Conservation (phyloP, 2,113 vertebrate genomes). For the Columbina picui region DNA sequence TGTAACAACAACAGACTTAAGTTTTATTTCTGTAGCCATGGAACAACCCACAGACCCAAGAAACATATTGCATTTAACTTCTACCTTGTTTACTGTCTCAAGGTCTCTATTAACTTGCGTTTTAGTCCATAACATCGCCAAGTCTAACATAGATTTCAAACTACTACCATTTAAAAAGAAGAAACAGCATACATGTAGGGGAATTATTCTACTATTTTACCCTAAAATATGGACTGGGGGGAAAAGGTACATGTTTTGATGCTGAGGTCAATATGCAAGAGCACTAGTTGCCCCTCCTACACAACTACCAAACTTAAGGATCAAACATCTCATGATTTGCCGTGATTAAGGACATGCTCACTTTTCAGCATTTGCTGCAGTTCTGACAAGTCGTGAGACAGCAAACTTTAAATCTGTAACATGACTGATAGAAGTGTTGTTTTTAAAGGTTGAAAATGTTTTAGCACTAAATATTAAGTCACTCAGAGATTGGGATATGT, state of each 20-base stretch:
- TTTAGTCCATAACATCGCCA: background rate
- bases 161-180: background rate
- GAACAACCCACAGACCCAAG: background rate
- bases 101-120: background rate
- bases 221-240: background rate
- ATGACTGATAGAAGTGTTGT: conserved; percentile 57
- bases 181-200: background rate
- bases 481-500: conserved; percentile 37
- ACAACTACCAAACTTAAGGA: background rate
- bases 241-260: background rate
- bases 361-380: conserved; percentile 34
- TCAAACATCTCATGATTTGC: background rate
- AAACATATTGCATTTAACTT: background rate
- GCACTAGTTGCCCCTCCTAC: background rate
- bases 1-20: background rate
- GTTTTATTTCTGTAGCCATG: background rate
- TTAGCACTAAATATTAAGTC: conserved; percentile 60
- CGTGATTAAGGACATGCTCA: background rate
- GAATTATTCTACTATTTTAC: background rate
- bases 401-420: conserved; percentile 37
- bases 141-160: background rate
- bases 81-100: background rate
- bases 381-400: conserved; percentile 41
- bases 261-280: background rate
- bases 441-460: conserved; percentile 55